These are phyloP conservation scores for Zophobas atratus DNA, from an alignment of 1,140 invertebrate genomes.

Conservation along the genomic window DNA sequence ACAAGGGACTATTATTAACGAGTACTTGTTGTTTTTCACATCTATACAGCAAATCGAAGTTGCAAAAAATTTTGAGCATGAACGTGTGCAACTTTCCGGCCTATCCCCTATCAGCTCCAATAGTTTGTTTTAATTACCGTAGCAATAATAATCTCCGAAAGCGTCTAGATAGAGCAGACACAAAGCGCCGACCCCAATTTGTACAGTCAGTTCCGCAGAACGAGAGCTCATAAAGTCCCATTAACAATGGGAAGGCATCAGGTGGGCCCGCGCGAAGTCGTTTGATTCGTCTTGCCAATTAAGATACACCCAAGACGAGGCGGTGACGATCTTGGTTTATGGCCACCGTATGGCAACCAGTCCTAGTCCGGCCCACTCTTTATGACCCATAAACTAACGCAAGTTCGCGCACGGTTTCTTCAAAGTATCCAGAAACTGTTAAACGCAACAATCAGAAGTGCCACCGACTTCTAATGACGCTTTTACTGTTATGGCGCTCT, in stretches of 20 bases:
- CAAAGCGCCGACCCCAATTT: conserved; percentile 32
- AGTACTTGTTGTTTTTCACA: no score
- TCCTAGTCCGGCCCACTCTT: conserved; percentile 21
- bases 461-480: conserved; percentile 13
- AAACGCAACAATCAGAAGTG: conserved; percentile 16
- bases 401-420: conserved; percentile 11
- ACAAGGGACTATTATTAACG: no score
- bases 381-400: conserved; percentile 16
- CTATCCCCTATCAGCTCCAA: no score
- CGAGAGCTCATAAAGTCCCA: conserved; percentile 47
- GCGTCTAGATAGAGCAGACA: not conserved
- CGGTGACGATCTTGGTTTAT: conserved; percentile 26
- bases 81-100: no score
- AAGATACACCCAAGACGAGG: conserved; percentile 52
- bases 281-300: conserved; percentile 56
- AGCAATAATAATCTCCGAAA: no score
- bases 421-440: conserved; percentile 18
- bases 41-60: no score
- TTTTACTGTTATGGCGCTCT: conserved; percentile 14
- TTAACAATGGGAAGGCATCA: conserved; percentile 51
- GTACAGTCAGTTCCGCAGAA: not conserved
- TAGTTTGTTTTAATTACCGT: no score
- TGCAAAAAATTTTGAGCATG: no score
- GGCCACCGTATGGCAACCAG: conserved; percentile 30
- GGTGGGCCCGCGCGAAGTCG: conserved; percentile 49